Evolutionary conservation across 2,113 vertebrate genomes (phyloP).

Genomic region (Eudorcas thomsonii): DNA sequence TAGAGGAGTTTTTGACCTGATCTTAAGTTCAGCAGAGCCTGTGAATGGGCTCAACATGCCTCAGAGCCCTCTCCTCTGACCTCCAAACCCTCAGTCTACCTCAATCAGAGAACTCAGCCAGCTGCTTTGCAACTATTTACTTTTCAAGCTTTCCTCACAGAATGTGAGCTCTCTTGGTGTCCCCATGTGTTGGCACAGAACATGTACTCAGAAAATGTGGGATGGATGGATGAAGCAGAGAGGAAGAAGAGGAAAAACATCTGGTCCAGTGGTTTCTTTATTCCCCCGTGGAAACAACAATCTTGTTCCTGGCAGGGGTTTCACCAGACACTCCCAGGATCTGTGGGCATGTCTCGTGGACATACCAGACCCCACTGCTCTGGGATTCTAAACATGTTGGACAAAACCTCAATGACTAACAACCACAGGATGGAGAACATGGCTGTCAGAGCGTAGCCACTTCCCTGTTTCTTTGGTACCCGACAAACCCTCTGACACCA

Average conservation of each 20-base stretch:
- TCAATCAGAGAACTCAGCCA: rapidly evolving
- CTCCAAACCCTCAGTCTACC: too few relatives aligned
- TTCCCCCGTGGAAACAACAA: neutral
- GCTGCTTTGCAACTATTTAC: neutral
- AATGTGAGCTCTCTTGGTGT: neutral
- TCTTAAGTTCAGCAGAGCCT: neutral
- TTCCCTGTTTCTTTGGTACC: slow-evolving; percentile 45
- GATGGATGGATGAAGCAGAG: too few relatives aligned
- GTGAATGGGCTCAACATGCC: neutral
- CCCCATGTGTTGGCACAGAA: neutral
- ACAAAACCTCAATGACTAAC: slow-evolving; percentile 66
- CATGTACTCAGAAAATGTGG: neutral
- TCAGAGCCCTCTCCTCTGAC: neutral
- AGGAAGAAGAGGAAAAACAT: neutral
- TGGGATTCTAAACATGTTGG: neutral
- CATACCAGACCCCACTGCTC: neutral
- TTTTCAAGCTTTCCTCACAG: neutral
- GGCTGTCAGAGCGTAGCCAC: neutral
- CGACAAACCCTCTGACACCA: neutral
- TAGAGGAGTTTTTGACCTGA: neutral
- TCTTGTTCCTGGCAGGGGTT: neutral
- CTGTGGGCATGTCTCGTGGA: neutral
- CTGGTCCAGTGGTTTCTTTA: neutral
- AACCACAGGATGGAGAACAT: slow-evolving; percentile 7
- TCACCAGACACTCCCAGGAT: neutral